Percentiles rank a stretch among this genome's conserved stretches.
These are phyloP conservation scores for Zaprionus inermis DNA, from an alignment of 1,140 invertebrate genomes.

Conservation along the genomic window DNA sequence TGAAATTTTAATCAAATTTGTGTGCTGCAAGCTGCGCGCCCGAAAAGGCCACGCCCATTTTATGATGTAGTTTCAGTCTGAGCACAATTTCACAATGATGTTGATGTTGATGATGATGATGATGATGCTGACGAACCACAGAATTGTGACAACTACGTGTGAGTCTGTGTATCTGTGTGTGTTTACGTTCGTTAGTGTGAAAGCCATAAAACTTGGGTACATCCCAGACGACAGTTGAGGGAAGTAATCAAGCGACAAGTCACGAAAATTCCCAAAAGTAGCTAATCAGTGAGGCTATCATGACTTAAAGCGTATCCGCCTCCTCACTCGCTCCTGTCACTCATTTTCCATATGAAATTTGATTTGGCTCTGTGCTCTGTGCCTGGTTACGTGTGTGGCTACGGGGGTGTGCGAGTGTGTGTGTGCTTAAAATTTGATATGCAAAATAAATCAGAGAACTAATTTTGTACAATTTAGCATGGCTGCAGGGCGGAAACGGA, in stretches of 20 bases:
- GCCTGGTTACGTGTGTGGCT: constrained; percentile 6
- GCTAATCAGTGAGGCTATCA: constrained; percentile 67
- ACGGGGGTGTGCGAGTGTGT: not conserved
- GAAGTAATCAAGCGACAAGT: constrained; percentile 71
- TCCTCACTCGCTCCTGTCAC: not conserved
- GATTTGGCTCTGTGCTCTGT: constrained; percentile 31
- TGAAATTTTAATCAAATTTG: constrained; percentile 76
- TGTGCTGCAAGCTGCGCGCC: not conserved
- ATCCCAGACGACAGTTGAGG: constrained; percentile 28
- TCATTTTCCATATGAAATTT: constrained; percentile 43
- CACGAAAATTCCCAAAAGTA: constrained; percentile 60
- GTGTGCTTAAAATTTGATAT: constrained; percentile 46
- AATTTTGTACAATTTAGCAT: constrained; percentile 55
- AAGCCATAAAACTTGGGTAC: constrained; percentile 55
- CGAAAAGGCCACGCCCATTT: constrained; percentile 21
- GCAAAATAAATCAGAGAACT: constrained; percentile 59
- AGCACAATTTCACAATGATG: constrained; percentile 22
- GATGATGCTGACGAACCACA: constrained; percentile 18
- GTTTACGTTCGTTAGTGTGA: constrained; percentile 18
- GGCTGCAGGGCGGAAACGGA: constrained; percentile 50
- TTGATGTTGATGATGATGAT: constrained; percentile 19
- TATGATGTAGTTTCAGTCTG: constrained; percentile 36
- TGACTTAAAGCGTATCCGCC: constrained; percentile 18
- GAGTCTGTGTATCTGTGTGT: not conserved
- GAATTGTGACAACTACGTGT: constrained; percentile 15